Percentiles rank a stretch among this genome's conserved stretches.
phyloP scores from a whole-genome alignment of 2,797 vertebrate genomes.

The Cephalopachus bancanus region DNA sequence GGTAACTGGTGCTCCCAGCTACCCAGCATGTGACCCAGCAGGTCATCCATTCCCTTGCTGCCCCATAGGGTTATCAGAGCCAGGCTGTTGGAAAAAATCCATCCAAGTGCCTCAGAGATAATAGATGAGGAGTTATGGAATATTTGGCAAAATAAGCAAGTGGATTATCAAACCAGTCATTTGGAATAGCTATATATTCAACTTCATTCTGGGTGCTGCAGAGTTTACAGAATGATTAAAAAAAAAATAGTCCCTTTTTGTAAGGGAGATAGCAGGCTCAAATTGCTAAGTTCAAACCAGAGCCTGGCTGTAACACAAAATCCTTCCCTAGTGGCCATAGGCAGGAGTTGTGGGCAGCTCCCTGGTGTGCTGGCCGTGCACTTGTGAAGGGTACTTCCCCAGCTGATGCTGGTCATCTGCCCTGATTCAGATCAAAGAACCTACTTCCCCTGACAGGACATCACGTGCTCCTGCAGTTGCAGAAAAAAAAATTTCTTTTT shows the following conservation, averaged over 20 bases:
- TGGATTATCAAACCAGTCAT: not conserved
- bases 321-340: not conserved
- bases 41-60: not conserved
- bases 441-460: not conserved
- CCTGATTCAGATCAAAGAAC: not conserved
- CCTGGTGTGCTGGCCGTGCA: accelerated
- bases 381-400: not conserved
- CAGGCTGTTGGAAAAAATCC: not conserved
- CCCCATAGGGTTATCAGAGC: accelerated
- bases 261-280: not conserved
- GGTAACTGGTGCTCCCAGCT: not conserved
- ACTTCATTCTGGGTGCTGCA: not conserved
- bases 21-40: accelerated
- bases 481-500: not conserved
- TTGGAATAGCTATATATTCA: not conserved
- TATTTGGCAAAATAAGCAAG: not conserved
- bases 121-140: not conserved
- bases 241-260: not conserved
- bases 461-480: not conserved
- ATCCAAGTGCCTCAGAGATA: accelerated
- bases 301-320: not conserved
- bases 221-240: not conserved
- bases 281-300: not conserved
- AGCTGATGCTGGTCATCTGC: too few relatives aligned
- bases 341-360: too few relatives aligned